Percentiles rank a stretch among this genome's conserved stretches.
Evolutionary conservation across 1,140 invertebrate genomes (phyloP).

Genomic region (Chrysomallon squamiferum): DNA sequence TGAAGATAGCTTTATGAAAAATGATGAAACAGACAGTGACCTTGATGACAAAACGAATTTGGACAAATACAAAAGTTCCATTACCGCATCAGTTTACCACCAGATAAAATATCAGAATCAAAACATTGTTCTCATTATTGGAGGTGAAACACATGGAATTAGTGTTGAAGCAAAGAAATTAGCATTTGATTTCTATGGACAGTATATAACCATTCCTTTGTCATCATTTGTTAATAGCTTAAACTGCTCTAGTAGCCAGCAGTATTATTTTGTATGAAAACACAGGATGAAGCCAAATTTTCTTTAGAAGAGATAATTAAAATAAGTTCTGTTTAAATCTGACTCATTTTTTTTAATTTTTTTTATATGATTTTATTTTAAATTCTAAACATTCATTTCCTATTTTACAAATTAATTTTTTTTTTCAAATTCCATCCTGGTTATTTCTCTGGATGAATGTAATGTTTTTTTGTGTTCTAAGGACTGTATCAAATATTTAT

Average conservation of each 20-base stretch:
- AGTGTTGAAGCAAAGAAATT: slow-evolving; percentile 73
- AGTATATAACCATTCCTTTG: slow-evolving; percentile 73
- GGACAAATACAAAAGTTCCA: not conserved
- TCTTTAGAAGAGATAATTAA: too few species aligned
- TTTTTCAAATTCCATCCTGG: too few species aligned
- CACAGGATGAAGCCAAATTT: too few species aligned
- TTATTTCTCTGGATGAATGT: too few species aligned
- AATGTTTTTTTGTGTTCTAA: too few species aligned
- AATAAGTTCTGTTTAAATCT: too few species aligned
- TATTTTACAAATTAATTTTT: too few species aligned
- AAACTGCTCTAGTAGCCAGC: slow-evolving; percentile 80
- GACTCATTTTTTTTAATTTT: too few species aligned
- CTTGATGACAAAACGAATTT: slow-evolving; percentile 4
- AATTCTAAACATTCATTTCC: too few species aligned
- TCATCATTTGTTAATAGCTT: slow-evolving; percentile 82
- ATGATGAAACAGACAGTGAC: slow-evolving; percentile 24
- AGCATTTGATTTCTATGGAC: slow-evolving; percentile 66
- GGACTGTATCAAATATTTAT: too few species aligned
- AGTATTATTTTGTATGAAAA: slow-evolving; percentile 86
- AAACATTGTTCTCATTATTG: slow-evolving; percentile 75
- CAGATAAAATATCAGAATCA: slow-evolving; percentile 7
- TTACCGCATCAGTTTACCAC: not conserved
- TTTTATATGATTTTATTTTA: too few species aligned
- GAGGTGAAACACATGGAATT: slow-evolving; percentile 88
- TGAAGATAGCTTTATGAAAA: too few species aligned